phyloP scores from a whole-genome alignment of 2,797 vertebrate genomes.

The Nannoperca obscura region DNA sequence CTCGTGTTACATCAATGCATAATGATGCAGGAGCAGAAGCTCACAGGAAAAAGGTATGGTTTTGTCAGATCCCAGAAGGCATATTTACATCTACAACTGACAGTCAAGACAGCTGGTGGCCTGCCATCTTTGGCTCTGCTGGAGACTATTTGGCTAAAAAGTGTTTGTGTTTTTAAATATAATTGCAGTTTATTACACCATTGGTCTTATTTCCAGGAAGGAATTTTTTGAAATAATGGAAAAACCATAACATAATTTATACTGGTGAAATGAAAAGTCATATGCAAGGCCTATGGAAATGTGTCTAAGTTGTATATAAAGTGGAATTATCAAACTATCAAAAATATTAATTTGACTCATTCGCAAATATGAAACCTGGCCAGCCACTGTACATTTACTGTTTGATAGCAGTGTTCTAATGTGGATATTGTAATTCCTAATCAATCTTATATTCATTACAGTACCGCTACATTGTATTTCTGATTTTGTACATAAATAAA shows the following conservation, averaged over 20 bases:
- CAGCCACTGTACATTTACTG: neutral
- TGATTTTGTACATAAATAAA: neutral
- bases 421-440: neutral
- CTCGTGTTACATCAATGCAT: constrained; percentile 73
- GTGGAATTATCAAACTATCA: neutral
- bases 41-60: constrained; percentile 73
- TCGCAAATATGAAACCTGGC: neutral
- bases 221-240: neutral
- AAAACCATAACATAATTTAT: neutral
- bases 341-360: neutral
- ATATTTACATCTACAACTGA: neutral
- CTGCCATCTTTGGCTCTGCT: neutral
- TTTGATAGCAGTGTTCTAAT: neutral
- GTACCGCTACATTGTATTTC: neutral
- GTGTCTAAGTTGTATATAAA: neutral
- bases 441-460: neutral
- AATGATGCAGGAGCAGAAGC: constrained; percentile 60
- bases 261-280: too few relatives aligned
- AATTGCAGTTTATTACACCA: neutral
- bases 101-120: neutral
- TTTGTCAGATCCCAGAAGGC: neutral
- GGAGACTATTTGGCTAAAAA: neutral
- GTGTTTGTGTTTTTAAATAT: neutral
- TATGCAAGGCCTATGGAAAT: neutral
- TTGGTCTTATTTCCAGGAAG: neutral